Evolutionary conservation across 2,113 vertebrate genomes (phyloP).

Genomic region (Psephotus haematonotus): DNA sequence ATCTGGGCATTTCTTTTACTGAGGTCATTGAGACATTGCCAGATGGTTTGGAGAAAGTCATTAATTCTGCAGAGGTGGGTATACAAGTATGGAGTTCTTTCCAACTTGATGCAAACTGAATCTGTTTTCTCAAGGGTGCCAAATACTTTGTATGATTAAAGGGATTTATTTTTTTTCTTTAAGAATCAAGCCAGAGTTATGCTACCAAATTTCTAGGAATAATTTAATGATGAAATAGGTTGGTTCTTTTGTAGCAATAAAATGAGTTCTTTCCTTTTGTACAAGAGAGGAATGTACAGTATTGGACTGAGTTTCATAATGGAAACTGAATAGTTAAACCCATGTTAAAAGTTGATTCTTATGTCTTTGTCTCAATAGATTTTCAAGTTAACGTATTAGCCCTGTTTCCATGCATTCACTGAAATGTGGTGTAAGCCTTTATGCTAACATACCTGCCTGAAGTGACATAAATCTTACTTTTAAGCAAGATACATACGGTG

Average conservation of each 20-base stretch:
- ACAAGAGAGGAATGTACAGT: neutral
- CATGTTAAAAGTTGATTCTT: neutral
- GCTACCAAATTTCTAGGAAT: neutral
- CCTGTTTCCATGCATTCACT: neutral
- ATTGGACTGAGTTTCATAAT: neutral
- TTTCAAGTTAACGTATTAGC: neutral
- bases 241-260: neutral
- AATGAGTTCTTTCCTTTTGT: neutral
- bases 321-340: neutral
- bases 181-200: neutral
- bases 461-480: neutral
- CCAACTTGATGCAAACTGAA: neutral
- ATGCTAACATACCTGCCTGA: neutral
- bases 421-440: neutral
- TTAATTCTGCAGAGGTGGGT: constrained; percentile 87
- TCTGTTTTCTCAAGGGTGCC: neutral
- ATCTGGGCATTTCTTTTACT: constrained; percentile 80
- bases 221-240: neutral
- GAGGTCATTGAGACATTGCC: constrained; percentile 77
- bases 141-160: neutral
- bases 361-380: neutral
- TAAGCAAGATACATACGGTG: neutral
- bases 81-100: neutral
- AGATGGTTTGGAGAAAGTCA: constrained; percentile 81
- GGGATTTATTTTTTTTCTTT: neutral